phyloP scores from a whole-genome alignment of 1,140 invertebrate species.

The Saxidomus purpurata region DNA sequence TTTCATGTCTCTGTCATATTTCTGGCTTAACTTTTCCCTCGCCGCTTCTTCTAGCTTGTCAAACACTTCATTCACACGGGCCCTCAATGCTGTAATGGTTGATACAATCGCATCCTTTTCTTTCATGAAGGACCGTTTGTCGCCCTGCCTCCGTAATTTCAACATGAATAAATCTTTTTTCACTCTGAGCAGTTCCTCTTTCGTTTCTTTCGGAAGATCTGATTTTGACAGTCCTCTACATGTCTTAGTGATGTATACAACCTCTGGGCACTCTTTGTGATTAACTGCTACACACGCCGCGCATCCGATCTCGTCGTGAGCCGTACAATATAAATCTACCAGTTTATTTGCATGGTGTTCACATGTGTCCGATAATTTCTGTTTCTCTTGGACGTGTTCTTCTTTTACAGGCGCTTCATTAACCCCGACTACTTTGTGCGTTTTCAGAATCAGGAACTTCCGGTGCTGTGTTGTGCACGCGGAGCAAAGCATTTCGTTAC shows the following conservation, averaged over 20 bases:
- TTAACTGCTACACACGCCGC: slow-evolving; percentile 40
- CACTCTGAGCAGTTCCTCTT: slow-evolving; percentile 21
- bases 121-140: slow-evolving; percentile 45
- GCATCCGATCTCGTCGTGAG: slow-evolving; percentile 50
- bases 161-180: slow-evolving; percentile 39
- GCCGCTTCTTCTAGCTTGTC: slow-evolving; percentile 33
- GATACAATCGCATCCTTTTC: slow-evolving; percentile 22
- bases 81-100: neutral
- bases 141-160: slow-evolving; percentile 27
- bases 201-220: slow-evolving; percentile 12
- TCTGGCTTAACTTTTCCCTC: neutral
- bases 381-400: neutral
- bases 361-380: slow-evolving; percentile 36
- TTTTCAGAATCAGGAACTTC: slow-evolving; percentile 54
- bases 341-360: slow-evolving; percentile 46
- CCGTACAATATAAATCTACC: slow-evolving; percentile 40
- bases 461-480: slow-evolving; percentile 24
- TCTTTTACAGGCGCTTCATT: slow-evolving; percentile 31
- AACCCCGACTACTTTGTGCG: slow-evolving; percentile 27
- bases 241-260: slow-evolving; percentile 32
- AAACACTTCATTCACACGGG: slow-evolving; percentile 42
- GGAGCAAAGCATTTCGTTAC: slow-evolving; percentile 52
- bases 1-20: slow-evolving; percentile 31
- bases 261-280: slow-evolving; percentile 52
- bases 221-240: slow-evolving; percentile 20